phyloP scores from a whole-genome alignment of 2,113 vertebrate genomes.

The Pampusana beccarii region DNA sequence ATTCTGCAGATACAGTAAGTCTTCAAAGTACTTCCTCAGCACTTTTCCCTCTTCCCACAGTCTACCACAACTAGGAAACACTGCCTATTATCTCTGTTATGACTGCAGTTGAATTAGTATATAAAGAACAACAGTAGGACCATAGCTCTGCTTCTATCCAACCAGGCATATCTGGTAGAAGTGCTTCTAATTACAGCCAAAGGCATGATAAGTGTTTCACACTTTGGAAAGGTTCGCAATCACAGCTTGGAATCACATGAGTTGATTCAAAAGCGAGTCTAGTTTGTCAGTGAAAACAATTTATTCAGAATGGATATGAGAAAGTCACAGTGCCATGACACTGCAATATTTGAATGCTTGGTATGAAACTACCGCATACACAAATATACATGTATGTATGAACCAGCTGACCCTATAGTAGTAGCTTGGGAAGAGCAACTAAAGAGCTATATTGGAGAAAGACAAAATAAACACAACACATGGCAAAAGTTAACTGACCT shows the following conservation, averaged over 20 bases:
- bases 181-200: neutral
- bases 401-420: neutral
- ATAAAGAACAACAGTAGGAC: neutral
- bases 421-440: neutral
- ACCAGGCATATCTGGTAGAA: neutral
- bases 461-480: neutral
- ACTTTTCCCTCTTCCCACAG: neutral
- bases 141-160: neutral
- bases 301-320: neutral
- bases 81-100: neutral
- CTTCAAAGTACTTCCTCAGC: neutral
- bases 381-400: neutral
- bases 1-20: neutral
- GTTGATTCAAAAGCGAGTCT: neutral
- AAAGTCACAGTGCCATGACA: neutral
- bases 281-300: neutral
- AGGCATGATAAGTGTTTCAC: neutral
- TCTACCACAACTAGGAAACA: neutral
- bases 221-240: neutral
- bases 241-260: neutral
- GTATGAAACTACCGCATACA: neutral
- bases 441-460: neutral
- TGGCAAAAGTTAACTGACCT: constrained; percentile 77
- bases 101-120: neutral
- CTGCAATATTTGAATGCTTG: neutral